These are phyloP conservation scores for Amiota minor DNA, from an alignment of 2,888 invertebrate genomes.

Conservation along the genomic window DNA sequence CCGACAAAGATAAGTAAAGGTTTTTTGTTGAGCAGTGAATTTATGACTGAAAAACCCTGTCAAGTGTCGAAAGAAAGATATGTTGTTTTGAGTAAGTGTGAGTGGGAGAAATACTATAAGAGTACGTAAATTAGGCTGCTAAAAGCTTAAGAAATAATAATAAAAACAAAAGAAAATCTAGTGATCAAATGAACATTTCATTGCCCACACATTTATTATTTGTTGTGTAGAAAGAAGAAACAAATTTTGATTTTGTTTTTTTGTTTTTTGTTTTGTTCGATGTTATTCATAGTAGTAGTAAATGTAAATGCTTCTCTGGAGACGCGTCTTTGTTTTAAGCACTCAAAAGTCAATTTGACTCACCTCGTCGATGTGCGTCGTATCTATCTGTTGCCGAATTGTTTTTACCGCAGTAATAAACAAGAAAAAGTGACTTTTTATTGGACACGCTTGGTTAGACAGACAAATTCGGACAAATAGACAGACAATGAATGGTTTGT, in stretches of 20 bases:
- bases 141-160: background rate
- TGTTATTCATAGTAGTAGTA: background rate
- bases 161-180: background rate
- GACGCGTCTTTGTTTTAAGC: conserved; percentile 42
- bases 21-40: conserved; percentile 1
- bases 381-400: conserved; percentile 37
- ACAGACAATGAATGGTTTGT: conserved; percentile 18
- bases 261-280: background rate
- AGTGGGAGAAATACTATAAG: background rate
- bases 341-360: conserved; percentile 25
- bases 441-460: conserved; percentile 61
- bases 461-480: conserved; percentile 23
- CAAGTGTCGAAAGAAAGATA: conserved; percentile 22
- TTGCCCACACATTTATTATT: conserved; percentile 38
- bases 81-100: conserved; percentile 10
- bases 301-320: background rate
- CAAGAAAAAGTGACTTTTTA: conserved; percentile 63
- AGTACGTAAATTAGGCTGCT: too few species aligned
- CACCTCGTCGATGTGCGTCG: conserved; percentile 31
- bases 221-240: background rate
- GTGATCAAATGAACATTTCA: conserved; percentile 49
- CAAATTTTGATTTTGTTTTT: background rate
- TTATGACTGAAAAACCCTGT: conserved; percentile 21
- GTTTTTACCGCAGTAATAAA: conserved; percentile 61
- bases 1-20: too few species aligned